phyloP scores from a whole-genome alignment of 2,888 invertebrate genomes.

The Drosophila quinaria region DNA sequence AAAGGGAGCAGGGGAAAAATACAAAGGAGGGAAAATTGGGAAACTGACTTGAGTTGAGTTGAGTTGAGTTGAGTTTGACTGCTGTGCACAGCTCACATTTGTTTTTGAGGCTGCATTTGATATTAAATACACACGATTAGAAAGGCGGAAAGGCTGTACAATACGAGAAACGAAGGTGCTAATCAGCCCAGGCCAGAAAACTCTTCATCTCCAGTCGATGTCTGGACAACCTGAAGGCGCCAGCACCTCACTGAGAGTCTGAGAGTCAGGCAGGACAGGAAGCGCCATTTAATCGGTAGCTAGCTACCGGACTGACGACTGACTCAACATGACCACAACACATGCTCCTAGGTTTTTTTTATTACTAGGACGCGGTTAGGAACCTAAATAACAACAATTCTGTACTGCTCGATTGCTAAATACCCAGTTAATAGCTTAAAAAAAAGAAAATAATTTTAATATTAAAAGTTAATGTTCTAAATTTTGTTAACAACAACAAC shows the following conservation, averaged over 20 bases:
- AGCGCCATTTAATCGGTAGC: slow-evolving; percentile 9
- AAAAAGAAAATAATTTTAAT: too few species aligned
- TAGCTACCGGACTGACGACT: slow-evolving; percentile 1
- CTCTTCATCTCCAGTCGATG: slow-evolving; percentile 8
- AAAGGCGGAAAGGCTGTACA: slow-evolving; percentile 4
- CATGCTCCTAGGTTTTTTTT: slow-evolving; percentile 49
- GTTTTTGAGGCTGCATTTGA: not conserved
- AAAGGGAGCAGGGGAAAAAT: slow-evolving; percentile 1
- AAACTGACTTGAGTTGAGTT: not conserved
- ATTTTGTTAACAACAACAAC: too few species aligned
- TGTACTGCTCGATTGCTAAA: not conserved
- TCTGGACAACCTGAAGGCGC: not conserved
- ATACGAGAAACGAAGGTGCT: slow-evolving; percentile 10
- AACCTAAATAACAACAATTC: slow-evolving; percentile 8
- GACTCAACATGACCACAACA: slow-evolving; percentile 69
- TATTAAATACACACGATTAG: slow-evolving; percentile 1
- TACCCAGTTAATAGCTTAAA: not conserved
- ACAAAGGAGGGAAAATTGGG: not conserved
- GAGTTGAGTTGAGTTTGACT: not conserved
- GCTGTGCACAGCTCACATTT: not conserved
- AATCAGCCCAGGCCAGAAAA: slow-evolving; percentile 9
- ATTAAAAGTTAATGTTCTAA: too few species aligned
- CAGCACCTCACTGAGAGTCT: not conserved
- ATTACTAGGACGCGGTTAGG: slow-evolving; percentile 32
- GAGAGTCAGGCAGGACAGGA: not conserved